Evolutionary conservation across 2,797 vertebrate genomes (phyloP), one percentile per base, ranked within the genome.

Genomic region (Lepilemur septentrionalis): DNA sequence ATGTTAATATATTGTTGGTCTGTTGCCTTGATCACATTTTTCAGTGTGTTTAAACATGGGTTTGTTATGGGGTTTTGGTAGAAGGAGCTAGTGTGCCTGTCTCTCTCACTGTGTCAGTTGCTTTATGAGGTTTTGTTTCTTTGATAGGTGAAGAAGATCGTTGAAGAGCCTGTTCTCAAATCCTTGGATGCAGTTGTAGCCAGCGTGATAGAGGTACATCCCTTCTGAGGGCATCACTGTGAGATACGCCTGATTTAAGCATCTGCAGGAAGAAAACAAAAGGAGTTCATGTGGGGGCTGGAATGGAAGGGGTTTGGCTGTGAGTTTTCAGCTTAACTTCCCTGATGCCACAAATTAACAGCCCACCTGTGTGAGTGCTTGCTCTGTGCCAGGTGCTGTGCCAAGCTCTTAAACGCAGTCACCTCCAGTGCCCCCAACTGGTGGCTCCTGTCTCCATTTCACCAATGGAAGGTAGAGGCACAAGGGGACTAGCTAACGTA

Each of bases 121-220:
- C 46, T 55, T 97, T 85, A 91, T 57, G 55, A 59, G 52, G 38
- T 50, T 94, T 80, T 93, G 5, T 73, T 92, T 59, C 1, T 72
- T 88, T 7, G 20, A 3, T 67, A 99, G 99, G 99, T 99, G 4
- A 99, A 99, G 91, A 99, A 99, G 89, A 99, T 99, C 0, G 99
- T 99, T 43, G 99, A 99, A 0, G 99, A 99, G 95, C 98, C 99
- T 1, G 99, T 99, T 98, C 98, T 99, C 72, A 99, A 99, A 97
- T 98, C 98, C 3, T 97, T 99, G 97, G 99, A 99, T 96, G 98
- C 98, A 0, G 97, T 98, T 10, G 94, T 99, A 97, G 95, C 98
- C 52, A 99, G 99, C 80, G 97, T 99, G 93, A 73, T 97, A 23
- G 99, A 99, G 99, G 99, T 99, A 98, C 1, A 89, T 89, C 46